Evolutionary conservation across 1,140 invertebrate genomes (phyloP), one percentile per base, ranked within the genome.

Genomic region (Cecropterus lyciades): DNA sequence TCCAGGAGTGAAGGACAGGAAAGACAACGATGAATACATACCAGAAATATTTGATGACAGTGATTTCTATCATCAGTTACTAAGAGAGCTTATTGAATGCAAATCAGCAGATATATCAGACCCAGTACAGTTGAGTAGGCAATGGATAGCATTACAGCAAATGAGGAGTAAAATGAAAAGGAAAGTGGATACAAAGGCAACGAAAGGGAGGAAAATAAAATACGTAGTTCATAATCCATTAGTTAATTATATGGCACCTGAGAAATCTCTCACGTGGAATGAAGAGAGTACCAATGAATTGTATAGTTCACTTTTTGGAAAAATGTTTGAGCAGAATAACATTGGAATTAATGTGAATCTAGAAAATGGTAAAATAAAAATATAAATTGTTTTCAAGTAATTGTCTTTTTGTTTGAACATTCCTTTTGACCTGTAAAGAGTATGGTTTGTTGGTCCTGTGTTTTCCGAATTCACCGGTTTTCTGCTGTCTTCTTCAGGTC

Each of bases 51-150:
- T 97, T 93, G 98, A 99, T 87, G 98, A 99, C 87, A 96, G 96
- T 86, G 98, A 99, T 87, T 99, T 99, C 85, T 99, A 99, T 92
- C 98, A 99, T 89, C 96, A 98, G 80, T 86, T 99, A 15, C 89
- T 99, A 17, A 93, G 97, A 66, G 98, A 99, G 83, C 92, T 99
- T 11, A 98, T 99, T 72, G 97, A 99, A 85, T 95, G 95, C 55
- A 99, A 98, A 93, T 96, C 97, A 6, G 93, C 95, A 16, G 95
- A 96, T 76, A 93, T 97, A 6, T 95, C 95, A 9, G 97, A 98
- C 93, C 96, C 97, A 57, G 94, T 96, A 67, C 95, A 97, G 77
- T 88, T 97, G 2, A 95, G 96, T 82, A 93, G 96, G 72, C 96
- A 98, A 78, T 99, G 97, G 95, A 94, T 98, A 45, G 95, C 98